Conservation (phyloP, 2,888 invertebrate species). For the Atethmia centrago region DNA sequence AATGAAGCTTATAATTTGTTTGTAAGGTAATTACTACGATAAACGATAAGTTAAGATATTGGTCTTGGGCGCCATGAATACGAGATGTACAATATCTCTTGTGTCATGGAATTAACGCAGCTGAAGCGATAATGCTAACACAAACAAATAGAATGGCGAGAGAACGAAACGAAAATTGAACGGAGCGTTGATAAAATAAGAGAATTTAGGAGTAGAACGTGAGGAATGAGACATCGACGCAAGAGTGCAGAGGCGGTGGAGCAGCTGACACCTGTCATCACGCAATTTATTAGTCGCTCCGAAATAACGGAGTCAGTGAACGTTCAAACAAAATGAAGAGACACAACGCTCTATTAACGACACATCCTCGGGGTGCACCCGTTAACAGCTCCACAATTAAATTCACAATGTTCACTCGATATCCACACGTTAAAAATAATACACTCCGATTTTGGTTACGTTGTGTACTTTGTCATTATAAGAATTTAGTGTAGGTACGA, state of each 20-base stretch:
- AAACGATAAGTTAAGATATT: slow-evolving; percentile 26
- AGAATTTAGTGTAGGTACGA: slow-evolving; percentile 61
- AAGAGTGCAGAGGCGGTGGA: slow-evolving; percentile 90
- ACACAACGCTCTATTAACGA: slow-evolving; percentile 89
- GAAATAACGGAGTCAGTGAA: slow-evolving; percentile 90
- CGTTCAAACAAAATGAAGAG: slow-evolving; percentile 89
- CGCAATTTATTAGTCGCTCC: slow-evolving; percentile 90
- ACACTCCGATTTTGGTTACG: slow-evolving; percentile 55
- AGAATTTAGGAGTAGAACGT: slow-evolving; percentile 89
- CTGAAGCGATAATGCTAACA: slow-evolving; percentile 79
- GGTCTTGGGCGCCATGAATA: slow-evolving; percentile 31
- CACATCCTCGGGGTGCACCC: slow-evolving; percentile 82
- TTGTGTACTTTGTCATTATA: slow-evolving; percentile 59
- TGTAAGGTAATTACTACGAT: slow-evolving; percentile 13
- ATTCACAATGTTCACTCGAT: slow-evolving; percentile 77
- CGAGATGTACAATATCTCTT: slow-evolving; percentile 55
- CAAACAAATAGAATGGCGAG: slow-evolving; percentile 85
- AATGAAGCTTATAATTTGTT: slow-evolving; percentile 42
- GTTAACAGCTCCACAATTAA: slow-evolving; percentile 83
- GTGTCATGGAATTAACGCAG: slow-evolving; percentile 76
- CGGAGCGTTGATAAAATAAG: slow-evolving; percentile 90
- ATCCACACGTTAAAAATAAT: slow-evolving; percentile 64
- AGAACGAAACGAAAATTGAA: slow-evolving; percentile 89
- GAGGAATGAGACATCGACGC: slow-evolving; percentile 91
- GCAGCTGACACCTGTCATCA: slow-evolving; percentile 91